These are phyloP conservation scores for Netelia virgata DNA, from an alignment of 2,888 invertebrate species.

Conservation along the genomic window DNA sequence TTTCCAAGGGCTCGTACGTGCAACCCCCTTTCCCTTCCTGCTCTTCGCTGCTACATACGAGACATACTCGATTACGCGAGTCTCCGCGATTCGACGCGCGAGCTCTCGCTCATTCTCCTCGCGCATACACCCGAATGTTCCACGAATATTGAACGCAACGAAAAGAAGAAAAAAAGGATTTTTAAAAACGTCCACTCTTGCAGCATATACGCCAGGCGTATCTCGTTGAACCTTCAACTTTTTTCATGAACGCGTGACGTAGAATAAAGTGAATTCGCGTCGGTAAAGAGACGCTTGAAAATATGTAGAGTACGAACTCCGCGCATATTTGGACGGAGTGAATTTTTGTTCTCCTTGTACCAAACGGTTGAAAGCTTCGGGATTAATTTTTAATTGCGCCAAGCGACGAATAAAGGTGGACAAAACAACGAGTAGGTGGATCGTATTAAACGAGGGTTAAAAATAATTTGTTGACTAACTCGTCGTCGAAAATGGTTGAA, in stretches of 20 bases:
- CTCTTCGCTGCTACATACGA: not conserved
- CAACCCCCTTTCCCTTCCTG: no score
- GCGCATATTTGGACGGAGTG: not conserved
- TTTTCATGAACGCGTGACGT: slow-evolving; percentile 4
- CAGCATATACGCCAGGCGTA: slow-evolving; percentile 1
- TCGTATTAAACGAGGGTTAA: no score
- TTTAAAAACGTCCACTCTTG: not conserved
- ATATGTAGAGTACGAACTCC: not conserved
- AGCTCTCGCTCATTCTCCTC: slow-evolving; percentile 17
- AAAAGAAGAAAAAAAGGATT: not conserved
- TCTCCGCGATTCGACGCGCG: slow-evolving; percentile 55
- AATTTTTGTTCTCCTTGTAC: not conserved
- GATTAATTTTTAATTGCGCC: not conserved
- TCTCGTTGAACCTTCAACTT: slow-evolving; percentile 31
- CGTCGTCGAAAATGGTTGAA: no score
- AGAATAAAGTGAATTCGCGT: slow-evolving; percentile 11
- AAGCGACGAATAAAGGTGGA: no score
- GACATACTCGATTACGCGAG: slow-evolving; percentile 51
- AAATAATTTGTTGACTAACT: no score
- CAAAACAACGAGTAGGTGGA: no score
- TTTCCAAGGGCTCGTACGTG: no score
- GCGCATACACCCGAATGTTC: slow-evolving; percentile 1
- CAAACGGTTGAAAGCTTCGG: not conserved
- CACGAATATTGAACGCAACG: slow-evolving; percentile 22
- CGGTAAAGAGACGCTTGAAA: not conserved